A percentile compares a stretch with the other conserved stretches of the same genome.
Evolutionary conservation across 2,888 invertebrate species (phyloP).

Genomic region (Timandra comae): DNA sequence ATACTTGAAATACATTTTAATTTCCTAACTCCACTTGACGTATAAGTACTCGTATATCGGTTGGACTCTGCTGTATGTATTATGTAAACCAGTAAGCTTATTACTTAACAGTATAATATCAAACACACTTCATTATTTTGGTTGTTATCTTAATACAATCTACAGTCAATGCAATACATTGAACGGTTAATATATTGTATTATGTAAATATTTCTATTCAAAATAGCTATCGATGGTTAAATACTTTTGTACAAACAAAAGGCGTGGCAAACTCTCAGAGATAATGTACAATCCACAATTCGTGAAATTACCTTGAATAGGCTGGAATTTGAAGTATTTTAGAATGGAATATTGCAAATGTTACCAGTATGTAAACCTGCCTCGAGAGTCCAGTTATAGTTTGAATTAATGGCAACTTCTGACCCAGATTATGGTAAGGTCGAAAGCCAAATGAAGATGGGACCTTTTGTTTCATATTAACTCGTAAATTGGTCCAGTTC

Average conservation of each 20-base stretch:
- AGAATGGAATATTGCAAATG: slow-evolving; percentile 15
- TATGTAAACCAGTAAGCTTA: slow-evolving; percentile 3
- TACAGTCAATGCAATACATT: slow-evolving; percentile 28
- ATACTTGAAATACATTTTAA: no score
- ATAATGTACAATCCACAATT: slow-evolving; percentile 10
- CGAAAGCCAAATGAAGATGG: no score
- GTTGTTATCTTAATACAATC: slow-evolving; percentile 47
- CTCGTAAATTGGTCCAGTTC: slow-evolving; percentile 20
- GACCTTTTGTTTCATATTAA: slow-evolving; percentile 2
- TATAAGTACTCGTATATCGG: no score
- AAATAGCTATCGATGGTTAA: slow-evolving; percentile 40
- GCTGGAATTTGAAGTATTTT: slow-evolving; percentile 15
- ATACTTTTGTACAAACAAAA: slow-evolving; percentile 27
- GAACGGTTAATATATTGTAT: slow-evolving; percentile 39
- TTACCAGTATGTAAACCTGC: background rate
- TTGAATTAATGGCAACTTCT: no score
- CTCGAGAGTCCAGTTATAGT: background rate
- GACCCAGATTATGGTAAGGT: no score
- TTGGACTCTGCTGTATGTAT: background rate
- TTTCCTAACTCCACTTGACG: slow-evolving; percentile 2
- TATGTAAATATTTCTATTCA: slow-evolving; percentile 50
- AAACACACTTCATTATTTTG: slow-evolving; percentile 23
- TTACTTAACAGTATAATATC: slow-evolving; percentile 13
- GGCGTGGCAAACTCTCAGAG: slow-evolving; percentile 18
- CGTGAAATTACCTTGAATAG: slow-evolving; percentile 23